Evolutionary conservation across 2,888 invertebrate genomes (phyloP).

Genomic region (Scaptomyza parva): DNA sequence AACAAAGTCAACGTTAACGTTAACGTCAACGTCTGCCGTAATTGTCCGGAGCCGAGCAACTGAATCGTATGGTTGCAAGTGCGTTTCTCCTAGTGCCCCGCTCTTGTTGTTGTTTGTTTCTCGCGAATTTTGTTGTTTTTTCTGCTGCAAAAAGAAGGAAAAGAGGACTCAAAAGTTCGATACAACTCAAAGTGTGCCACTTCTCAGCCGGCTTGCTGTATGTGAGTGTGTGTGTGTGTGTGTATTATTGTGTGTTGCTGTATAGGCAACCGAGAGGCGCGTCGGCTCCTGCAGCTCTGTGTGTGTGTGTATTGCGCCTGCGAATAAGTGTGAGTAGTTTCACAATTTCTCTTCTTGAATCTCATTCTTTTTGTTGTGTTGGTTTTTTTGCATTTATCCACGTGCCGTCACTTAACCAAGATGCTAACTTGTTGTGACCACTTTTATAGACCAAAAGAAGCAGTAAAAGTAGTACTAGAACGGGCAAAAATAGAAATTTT

Average conservation of each 20-base stretch:
- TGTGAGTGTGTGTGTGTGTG: constrained; percentile 24
- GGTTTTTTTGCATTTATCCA: constrained; percentile 18
- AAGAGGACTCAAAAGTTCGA: constrained; percentile 51
- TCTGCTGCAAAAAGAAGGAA: constrained; percentile 10
- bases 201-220: constrained; percentile 35
- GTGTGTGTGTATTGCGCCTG: constrained; percentile 20
- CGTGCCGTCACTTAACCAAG: constrained; percentile 19
- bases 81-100: constrained; percentile 29
- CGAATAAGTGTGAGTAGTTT: constrained; percentile 39
- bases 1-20: constrained; percentile 52
- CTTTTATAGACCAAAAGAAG: background rate
- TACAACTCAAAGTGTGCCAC: constrained; percentile 72
- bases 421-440: constrained; percentile 21
- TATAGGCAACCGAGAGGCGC: constrained; percentile 49
- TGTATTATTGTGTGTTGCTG: constrained; percentile 29
- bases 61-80: constrained; percentile 29
- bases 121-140: constrained; percentile 60
- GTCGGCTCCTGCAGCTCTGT: constrained; percentile 46
- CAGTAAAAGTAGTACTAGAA: too few species aligned
- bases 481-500: too few species aligned
- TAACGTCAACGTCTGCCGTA: constrained; percentile 53
- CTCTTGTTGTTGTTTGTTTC: constrained; percentile 46
- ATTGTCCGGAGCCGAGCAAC: constrained; percentile 42
- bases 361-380: constrained; percentile 18
- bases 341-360: constrained; percentile 3